Conservation (phyloP, 2,113 vertebrate genomes). For the Todiramphus saurophagus region DNA sequence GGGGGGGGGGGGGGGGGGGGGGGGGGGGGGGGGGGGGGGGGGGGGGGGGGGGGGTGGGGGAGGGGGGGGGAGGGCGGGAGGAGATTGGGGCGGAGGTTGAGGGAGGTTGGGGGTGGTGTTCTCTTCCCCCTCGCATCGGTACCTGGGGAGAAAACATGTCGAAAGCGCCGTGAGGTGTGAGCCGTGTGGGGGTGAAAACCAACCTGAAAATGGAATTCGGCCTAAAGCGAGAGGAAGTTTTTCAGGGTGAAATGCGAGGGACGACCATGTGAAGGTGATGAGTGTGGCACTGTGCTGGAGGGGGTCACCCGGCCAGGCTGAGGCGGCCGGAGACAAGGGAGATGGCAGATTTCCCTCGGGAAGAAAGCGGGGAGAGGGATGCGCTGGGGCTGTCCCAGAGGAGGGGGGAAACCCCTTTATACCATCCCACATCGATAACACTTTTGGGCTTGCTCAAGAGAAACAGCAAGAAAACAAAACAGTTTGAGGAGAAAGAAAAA, state of each 20-base stretch:
- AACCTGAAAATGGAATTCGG: not conserved
- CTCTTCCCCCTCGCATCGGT: too few species aligned
- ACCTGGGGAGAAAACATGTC: too few species aligned
- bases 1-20: not conserved
- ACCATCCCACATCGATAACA: not conserved
- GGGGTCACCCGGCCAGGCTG: too few species aligned
- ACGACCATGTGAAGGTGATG: not conserved
- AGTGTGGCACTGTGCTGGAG: rapidly evolving
- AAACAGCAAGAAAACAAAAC: not conserved
- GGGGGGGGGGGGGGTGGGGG: too few species aligned
- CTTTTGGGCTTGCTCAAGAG: not conserved
- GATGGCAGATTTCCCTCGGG: not conserved
- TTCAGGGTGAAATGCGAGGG: not conserved
- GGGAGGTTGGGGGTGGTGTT: too few species aligned
- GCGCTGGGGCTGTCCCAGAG: not conserved
- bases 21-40: too few species aligned
- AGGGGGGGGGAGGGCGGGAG: too few species aligned
- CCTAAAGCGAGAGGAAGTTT: rapidly evolving
- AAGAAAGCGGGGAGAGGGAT: not conserved
- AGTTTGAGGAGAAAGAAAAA: not conserved
- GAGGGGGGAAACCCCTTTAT: too few species aligned
- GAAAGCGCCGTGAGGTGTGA: not conserved
- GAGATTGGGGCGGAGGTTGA: too few species aligned
- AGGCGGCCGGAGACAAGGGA: not conserved
- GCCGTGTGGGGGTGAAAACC: not conserved